Evolutionary conservation across 2,888 invertebrate genomes (phyloP), one percentile per base, ranked within the genome.

Genomic region (Ptychoptera albimana): DNA sequence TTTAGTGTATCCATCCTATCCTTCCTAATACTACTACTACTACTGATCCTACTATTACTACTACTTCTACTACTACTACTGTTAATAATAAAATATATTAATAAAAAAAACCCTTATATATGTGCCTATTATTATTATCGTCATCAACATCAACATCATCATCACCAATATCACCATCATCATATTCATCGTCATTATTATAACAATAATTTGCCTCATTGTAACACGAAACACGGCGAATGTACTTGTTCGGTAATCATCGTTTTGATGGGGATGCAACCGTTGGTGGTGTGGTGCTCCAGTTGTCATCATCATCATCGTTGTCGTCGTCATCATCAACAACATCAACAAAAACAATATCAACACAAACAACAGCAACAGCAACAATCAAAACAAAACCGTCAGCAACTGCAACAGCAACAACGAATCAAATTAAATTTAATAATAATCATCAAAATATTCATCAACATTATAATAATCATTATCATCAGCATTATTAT

Each of bases 241-340:
- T 48, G 47, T 43, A 39, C 29, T 16, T 35, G 16, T 42, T 48
- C 45, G 47, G 42, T 29, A 34, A 34, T 45, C 43, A 47, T 50
- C 49, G 49, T 46, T 49, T 53, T 52, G 50, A 54, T 52, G 52
- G 53, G 53, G 53, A 53, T 53, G 53, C 50, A 37, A 12, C 37
- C 14, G 37, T 16, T 37, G 37, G 16, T 37, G 37, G 14, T 37
- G 37, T 7, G 11, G 37, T 37, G 37, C 37, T 37, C 11, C 43
- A 13, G 30, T 31, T n/a, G 31, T 30, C 37, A 43, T 37, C 37
- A 14, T 10, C 36, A 23, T 35, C 36, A 12, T 44, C 35, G 39
- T 44, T 39, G 16, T 40, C 35, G 30, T 43, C 49, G 40, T 44
- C 49, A 44, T 46, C 46, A 47, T 44, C 43, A 44, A 37, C 39